Evolutionary conservation across 2,888 invertebrate species (phyloP).

Genomic region (Baronia brevicornis): DNA sequence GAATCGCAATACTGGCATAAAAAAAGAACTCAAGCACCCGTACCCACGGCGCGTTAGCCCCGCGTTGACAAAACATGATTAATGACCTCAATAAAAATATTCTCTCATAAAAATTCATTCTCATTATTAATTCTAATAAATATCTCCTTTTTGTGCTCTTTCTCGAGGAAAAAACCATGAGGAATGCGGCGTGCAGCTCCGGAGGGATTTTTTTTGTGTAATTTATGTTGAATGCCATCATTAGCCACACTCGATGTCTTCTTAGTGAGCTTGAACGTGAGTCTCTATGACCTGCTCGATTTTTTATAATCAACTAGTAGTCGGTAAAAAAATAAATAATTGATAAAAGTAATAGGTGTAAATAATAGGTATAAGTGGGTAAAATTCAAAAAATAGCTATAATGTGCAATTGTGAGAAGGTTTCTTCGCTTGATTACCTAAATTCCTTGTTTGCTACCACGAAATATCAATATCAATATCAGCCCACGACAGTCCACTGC

Average conservation of each 20-base stretch:
- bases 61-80: constrained; percentile 57
- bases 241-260: constrained; percentile 30
- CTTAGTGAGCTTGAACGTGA: neutral
- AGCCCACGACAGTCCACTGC: no score
- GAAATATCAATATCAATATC: no score
- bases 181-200: constrained; percentile 25
- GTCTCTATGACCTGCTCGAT: no score
- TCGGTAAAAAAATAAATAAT: no score
- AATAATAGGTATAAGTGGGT: no score
- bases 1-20: no score
- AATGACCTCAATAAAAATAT: constrained; percentile 44
- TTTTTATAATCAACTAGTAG: no score
- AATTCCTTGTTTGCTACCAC: no score
- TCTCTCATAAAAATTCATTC: constrained; percentile 42
- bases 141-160: constrained; percentile 19
- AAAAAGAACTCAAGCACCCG: constrained; percentile 1
- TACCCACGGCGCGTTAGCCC: constrained; percentile 24
- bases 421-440: no score
- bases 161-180: constrained; percentile 20
- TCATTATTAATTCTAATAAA: constrained; percentile 48
- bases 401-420: no score
- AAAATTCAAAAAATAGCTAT: no score
- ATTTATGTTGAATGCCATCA: constrained; percentile 31
- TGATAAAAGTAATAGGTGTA: no score
- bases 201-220: constrained; percentile 21